These are phyloP conservation scores for Lasioglossum pauxillum DNA, from an alignment of 2,888 invertebrate species.

Conservation along the genomic window DNA sequence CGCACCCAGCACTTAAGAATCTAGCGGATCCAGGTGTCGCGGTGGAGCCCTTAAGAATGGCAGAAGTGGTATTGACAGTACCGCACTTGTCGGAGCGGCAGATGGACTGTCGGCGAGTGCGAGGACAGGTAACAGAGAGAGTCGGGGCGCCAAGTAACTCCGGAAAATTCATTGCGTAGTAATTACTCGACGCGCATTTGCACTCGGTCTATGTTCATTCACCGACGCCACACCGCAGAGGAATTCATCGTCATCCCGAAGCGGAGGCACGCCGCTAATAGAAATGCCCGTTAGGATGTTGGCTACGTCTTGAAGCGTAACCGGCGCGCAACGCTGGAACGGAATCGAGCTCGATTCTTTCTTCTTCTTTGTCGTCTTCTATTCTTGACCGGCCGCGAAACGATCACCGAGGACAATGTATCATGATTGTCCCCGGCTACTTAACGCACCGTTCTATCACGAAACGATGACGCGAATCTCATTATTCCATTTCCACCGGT, in stretches of 20 bases:
- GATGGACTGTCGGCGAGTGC: not conserved
- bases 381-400: constrained; percentile 9
- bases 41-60: not conserved
- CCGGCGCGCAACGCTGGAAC: constrained; percentile 47
- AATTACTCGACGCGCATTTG: constrained; percentile 17
- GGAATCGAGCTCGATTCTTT: constrained; percentile 30
- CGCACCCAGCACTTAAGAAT: not conserved
- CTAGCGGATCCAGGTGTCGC: not conserved
- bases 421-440: constrained; percentile 33
- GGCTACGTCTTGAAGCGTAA: constrained; percentile 47
- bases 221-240: constrained; percentile 20
- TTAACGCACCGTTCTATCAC: constrained; percentile 14
- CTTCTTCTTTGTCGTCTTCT: not conserved
- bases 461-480: constrained; percentile 51
- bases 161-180: not conserved
- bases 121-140: not conserved
- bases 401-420: constrained; percentile 18
- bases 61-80: not conserved
- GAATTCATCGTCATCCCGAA: constrained; percentile 45
- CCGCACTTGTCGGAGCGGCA: not conserved
- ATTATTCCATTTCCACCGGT: constrained; percentile 58
- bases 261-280: constrained; percentile 35
- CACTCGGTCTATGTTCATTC: constrained; percentile 12
- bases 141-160: not conserved
- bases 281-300: constrained; percentile 59